Evolutionary conservation across 64 coral and sea anemone genomes (phyloP).

Genomic region (Anthopleura sola): DNA sequence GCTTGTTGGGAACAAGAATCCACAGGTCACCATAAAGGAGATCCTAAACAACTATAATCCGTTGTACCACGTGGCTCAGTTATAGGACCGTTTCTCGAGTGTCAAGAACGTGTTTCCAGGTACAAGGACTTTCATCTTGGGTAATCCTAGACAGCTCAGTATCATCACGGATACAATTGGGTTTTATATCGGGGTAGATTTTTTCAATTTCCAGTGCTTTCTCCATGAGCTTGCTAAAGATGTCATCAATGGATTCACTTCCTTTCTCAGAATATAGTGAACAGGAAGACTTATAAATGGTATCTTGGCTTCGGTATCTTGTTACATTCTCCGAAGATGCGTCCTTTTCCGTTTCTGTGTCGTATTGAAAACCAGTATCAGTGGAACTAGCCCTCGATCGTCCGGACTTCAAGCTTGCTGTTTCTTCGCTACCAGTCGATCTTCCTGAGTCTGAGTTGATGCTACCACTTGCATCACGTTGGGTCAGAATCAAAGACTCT

Average conservation of each 20-base stretch:
- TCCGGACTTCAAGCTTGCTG: neutral
- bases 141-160: neutral
- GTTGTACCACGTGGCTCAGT: neutral
- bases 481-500: neutral
- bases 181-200: neutral
- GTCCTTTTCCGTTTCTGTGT: neutral
- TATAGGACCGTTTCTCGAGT: slow-evolving; percentile 6
- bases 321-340: neutral
- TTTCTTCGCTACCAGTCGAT: neutral
- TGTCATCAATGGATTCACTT: neutral
- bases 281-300: neutral
- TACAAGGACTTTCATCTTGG: neutral
- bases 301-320: neutral
- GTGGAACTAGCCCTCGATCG: neutral
- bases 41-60: too few species aligned
- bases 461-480: neutral
- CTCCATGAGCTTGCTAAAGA: slow-evolving; percentile 22
- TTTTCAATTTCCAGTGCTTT: slow-evolving; percentile 12
- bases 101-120: neutral
- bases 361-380: slow-evolving; percentile 1
- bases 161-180: neutral
- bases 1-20: too few species aligned
- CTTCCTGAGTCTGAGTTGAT: slow-evolving; percentile 9
- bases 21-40: too few species aligned
- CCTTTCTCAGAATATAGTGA: neutral